Base-by-base conservation (phyloP, 2,113 vertebrate species). In the Plecturocebus donacophilus region DNA sequence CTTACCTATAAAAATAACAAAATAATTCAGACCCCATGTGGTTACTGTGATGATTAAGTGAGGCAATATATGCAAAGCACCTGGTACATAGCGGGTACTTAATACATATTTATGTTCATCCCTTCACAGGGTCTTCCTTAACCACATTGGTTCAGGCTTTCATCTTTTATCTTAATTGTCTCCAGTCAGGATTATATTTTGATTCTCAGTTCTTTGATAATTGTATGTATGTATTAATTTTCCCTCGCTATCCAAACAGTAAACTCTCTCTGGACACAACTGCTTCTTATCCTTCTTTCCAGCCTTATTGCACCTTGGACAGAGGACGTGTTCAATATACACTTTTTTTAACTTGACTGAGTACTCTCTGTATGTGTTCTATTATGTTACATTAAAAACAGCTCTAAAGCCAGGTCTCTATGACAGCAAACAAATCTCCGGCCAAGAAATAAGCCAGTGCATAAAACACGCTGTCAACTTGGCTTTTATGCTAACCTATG, bases 281-380 rank as follows among this genome's bases (percentile, higher is more conserved):
- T 45, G 9, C 27, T 82, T 40, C 32, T 86, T 52, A 42, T 52
- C 35, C 56, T 90, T 76, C 11, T 92, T 83, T 84, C 91, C 68
- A 90, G 30, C 30, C 27, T 97, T 71, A 87, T 82, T 88, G 56
- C 71, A 91, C 84, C 76, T 96, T 96, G 92, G 92, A 96, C 70
- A 95, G 49, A 96, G 56, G 81, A 98, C 97, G 98, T 98, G 98
- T 98, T 98, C 97, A 98, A 97, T 98, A 98, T 98, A 82, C 27
- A 80, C n/a, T 92, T 92, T 64, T 64, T 95, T 95, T 91, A 95
- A 96, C 38, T 87, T 97, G 94, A 77, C 87, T 92, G 87, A 88
- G 45, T 45, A 83, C 90, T 96, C 61, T 73, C 92, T 94, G 35
- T 94, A 96, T 97, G 95, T 97, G 81, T 98, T 96, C 95, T 95